phyloP scores from a whole-genome alignment of 2,113 vertebrate species.

The Gymnocephalus cernua region DNA sequence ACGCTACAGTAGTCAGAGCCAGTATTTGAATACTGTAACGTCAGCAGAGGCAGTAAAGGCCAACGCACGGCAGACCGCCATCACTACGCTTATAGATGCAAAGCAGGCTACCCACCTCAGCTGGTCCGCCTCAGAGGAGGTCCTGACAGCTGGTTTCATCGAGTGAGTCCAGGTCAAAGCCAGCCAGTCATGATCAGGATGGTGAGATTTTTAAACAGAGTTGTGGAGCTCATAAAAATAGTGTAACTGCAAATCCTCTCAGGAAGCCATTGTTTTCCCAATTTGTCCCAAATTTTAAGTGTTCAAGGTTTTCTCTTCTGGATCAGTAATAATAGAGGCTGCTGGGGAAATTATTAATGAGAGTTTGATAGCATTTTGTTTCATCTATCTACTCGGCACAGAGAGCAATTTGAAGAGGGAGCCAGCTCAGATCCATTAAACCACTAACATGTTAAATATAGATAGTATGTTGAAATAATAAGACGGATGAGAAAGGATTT shows the following conservation, averaged over 20 bases:
- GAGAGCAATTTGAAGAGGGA: neutral
- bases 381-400: neutral
- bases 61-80: neutral
- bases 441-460: neutral
- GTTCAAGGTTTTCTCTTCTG: constrained; percentile 1
- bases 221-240: constrained; percentile 4
- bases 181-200: neutral
- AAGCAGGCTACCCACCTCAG: constrained; percentile 48
- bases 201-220: constrained; percentile 9
- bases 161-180: constrained; percentile 3
- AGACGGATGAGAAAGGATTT: neutral
- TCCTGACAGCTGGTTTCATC: constrained; percentile 28
- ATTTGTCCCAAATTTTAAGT: neutral
- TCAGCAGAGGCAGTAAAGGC: constrained; percentile 54
- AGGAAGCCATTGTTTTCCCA: neutral
- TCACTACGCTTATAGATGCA: constrained; percentile 38
- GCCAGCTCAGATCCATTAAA: constrained; percentile 4
- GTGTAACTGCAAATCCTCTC: neutral
- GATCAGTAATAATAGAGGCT: constrained; percentile 13
- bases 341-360: constrained; percentile 19
- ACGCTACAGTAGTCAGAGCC: constrained; percentile 32
- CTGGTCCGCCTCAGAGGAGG: constrained; percentile 18
- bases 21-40: constrained; percentile 59
- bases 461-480: neutral
- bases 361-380: neutral